Conservation (phyloP, 2,888 invertebrate genomes). For the Adelphocoris suturalis region DNA sequence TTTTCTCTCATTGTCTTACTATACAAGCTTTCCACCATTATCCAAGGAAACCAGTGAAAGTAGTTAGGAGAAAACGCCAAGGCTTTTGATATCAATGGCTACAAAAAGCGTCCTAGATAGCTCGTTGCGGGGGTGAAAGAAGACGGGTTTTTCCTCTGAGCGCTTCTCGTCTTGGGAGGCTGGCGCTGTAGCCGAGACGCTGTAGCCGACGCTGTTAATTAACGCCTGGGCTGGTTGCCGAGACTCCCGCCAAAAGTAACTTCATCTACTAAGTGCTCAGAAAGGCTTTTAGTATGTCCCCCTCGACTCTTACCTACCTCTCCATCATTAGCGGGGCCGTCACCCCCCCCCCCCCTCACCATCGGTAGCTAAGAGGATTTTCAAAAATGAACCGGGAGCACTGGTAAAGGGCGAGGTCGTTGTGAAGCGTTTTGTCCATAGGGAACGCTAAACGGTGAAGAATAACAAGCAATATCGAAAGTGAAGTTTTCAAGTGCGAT, state of each 20-base stretch:
- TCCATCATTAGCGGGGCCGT: neutral
- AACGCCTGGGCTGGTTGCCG: slow-evolving; percentile 24
- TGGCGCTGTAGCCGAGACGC: neutral
- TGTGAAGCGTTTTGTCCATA: neutral
- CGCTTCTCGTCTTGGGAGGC: neutral
- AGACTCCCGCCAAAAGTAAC: slow-evolving; percentile 58
- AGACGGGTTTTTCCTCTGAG: neutral
- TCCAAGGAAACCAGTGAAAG: neutral
- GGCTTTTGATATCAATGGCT: neutral
- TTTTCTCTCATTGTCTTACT: too few species aligned
- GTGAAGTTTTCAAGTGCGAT: neutral
- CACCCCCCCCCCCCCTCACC: neutral
- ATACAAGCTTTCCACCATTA: neutral
- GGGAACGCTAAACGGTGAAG: neutral
- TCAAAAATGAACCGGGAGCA: slow-evolving; percentile 1
- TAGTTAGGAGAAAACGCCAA: neutral
- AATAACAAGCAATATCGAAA: neutral
- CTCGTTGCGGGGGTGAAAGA: neutral
- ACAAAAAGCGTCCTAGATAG: neutral
- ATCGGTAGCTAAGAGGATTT: neutral
- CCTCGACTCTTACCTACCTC: neutral
- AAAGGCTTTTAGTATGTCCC: slow-evolving; percentile 55
- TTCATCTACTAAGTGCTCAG: slow-evolving; percentile 61
- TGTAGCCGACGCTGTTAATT: slow-evolving; percentile 28
- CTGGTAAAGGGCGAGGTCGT: neutral